Percentiles rank a stretch among this genome's conserved stretches.
These are phyloP conservation scores for Mamestra brassicae DNA, from an alignment of 2,888 invertebrate genomes.

Conservation along the genomic window DNA sequence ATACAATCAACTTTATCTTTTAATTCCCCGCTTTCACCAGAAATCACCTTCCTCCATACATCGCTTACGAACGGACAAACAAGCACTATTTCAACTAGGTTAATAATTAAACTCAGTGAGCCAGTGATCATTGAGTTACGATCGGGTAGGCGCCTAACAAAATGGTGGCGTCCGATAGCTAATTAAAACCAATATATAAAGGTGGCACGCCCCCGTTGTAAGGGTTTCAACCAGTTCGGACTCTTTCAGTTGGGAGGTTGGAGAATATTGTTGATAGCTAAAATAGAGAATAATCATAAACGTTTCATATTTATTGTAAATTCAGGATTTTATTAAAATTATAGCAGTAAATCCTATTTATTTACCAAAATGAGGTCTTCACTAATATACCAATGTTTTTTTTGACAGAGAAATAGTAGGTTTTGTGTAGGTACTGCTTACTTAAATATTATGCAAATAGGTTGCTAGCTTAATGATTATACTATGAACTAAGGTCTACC, in stretches of 20 bases:
- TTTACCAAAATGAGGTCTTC: too few relatives aligned
- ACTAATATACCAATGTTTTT: too few relatives aligned
- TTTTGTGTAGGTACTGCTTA: too few relatives aligned
- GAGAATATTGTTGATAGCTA: not conserved
- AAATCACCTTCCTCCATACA: slow-evolving; percentile 35
- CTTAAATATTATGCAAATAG: too few relatives aligned
- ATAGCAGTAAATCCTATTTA: too few relatives aligned
- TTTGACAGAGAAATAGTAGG: too few relatives aligned
- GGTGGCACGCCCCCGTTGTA: slow-evolving; percentile 63
- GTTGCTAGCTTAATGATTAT: too few relatives aligned
- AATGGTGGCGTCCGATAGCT: slow-evolving; percentile 72
- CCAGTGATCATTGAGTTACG: slow-evolving; percentile 62
- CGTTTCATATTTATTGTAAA: too few relatives aligned
- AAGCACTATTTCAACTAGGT: slow-evolving; percentile 44
- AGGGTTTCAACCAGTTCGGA: slow-evolving; percentile 36
- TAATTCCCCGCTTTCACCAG: slow-evolving; percentile 41
- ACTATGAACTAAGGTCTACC: too few relatives aligned
- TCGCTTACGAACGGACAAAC: slow-evolving; percentile 47
- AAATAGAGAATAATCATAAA: too few relatives aligned
- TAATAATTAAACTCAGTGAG: slow-evolving; percentile 69
- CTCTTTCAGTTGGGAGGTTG: slow-evolving; percentile 13
- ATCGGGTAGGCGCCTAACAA: slow-evolving; percentile 56
- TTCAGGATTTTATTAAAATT: not conserved
- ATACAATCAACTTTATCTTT: slow-evolving; percentile 16
- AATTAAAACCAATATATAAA: slow-evolving; percentile 79